Percentiles rank a stretch among this genome's conserved stretches.
These are phyloP conservation scores for Catharus fuscescens DNA, from an alignment of 2,113 vertebrate species.

Conservation along the genomic window DNA sequence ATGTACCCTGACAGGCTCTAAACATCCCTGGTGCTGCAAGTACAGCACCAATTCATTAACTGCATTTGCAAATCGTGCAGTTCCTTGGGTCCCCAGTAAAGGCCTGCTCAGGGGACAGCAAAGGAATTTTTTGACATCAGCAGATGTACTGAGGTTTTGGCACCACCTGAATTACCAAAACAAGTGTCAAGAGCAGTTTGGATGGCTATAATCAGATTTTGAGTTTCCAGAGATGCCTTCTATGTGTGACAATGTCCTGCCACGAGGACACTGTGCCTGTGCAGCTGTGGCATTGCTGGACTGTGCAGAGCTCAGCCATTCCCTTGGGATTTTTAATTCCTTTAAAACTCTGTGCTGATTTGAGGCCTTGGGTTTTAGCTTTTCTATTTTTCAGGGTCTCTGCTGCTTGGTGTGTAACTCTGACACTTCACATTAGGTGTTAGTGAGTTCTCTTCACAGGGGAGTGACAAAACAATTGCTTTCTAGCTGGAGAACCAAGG, in stretches of 20 bases:
- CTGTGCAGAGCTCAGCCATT: fast-evolving
- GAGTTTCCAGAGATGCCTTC: not conserved
- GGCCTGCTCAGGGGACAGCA: not conserved
- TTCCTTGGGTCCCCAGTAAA: not conserved
- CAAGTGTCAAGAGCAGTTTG: not conserved
- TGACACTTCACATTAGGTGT: too few relatives aligned
- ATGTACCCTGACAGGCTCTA: not conserved
- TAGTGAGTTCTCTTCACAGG: too few relatives aligned
- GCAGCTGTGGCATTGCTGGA: not conserved
- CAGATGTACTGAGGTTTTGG: not conserved
- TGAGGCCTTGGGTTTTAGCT: too few relatives aligned
- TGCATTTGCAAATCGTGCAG: not conserved
- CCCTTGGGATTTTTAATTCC: not conserved
- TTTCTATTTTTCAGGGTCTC: too few relatives aligned
- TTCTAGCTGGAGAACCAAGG: too few relatives aligned
- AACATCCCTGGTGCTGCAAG: not conserved
- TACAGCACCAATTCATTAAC: slow-evolving; percentile 1
- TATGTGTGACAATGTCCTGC: slow-evolving; percentile 4
- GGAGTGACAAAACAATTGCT: too few relatives aligned
- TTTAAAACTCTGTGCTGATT: not conserved
- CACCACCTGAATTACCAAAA: not conserved
- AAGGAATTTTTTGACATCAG: not conserved
- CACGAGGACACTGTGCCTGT: not conserved
- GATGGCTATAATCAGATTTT: not conserved
- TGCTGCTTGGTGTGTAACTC: too few relatives aligned